Evolutionary conservation across 2,797 vertebrate species (phyloP).

Genomic region (Taenioides sp.): DNA sequence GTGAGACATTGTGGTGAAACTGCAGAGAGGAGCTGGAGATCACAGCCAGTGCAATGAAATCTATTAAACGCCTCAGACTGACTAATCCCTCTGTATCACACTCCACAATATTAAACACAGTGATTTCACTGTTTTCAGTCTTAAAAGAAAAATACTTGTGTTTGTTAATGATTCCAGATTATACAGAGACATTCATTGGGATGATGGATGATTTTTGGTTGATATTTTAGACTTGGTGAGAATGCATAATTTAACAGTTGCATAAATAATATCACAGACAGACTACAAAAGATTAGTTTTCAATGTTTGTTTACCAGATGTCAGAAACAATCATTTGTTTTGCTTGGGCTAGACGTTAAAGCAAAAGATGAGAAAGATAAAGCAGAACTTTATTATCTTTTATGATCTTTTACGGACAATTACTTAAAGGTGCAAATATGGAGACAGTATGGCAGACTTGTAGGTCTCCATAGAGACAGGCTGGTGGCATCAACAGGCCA

Average conservation of each 20-base stretch:
- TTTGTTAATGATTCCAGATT: conserved; percentile 36
- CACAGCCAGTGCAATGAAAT: conserved; percentile 25
- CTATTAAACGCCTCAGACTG: conserved; percentile 13
- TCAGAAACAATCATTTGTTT: conserved; percentile 34
- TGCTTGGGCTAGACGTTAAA: too few species aligned
- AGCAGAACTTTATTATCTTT: too few species aligned
- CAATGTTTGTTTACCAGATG: conserved; percentile 37
- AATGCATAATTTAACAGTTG: conserved; percentile 46
- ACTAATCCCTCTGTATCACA: conserved; percentile 1
- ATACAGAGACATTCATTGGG: conserved; percentile 26
- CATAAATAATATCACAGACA: conserved; percentile 16
- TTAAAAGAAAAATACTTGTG: conserved; percentile 17
- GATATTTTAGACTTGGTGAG: conserved; percentile 25
- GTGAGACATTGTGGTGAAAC: conserved; percentile 22
- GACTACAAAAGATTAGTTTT: conserved; percentile 16
- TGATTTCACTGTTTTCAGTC: conserved; percentile 21
- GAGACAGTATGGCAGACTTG: too few species aligned
- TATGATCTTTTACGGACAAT: too few species aligned
- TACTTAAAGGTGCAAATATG: too few species aligned
- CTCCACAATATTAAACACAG: not conserved
- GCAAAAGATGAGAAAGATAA: too few species aligned
- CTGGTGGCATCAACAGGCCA: too few species aligned
- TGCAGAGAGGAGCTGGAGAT: conserved; percentile 11
- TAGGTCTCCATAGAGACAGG: too few species aligned
- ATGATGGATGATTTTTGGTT: conserved; percentile 19